Base-by-base conservation (phyloP, 2,888 invertebrate genomes). In the Anoplius nigerrimus region DNA sequence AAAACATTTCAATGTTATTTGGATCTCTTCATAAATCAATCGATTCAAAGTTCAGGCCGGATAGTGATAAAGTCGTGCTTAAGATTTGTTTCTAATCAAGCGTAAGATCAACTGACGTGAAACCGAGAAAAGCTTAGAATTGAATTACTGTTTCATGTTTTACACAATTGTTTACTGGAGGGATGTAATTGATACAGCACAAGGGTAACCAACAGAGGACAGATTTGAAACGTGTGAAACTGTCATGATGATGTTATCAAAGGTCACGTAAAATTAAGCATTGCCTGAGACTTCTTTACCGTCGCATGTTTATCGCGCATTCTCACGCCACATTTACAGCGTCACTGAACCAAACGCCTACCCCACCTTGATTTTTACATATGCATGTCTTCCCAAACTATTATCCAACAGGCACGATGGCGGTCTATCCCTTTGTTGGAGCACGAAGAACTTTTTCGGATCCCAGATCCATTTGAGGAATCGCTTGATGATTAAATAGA, bases 291-390 rank as follows among this genome's bases (percentile, higher is more conserved):
- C 53, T n/a, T 8, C 42, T 62, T n/a, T 43, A 52, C 24, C 21
- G 27, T 59, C 51, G 46, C n/a, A 42, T 21, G 34, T 43, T 20
- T 60, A 51, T 22, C 57, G 45, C 20, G 8, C 16, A 52, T 48
- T 43, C 51, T 27, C 21, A 55, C 2, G 34, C 46, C 53, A 53
- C 18, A 8, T 56, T 24, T 22, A 21, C 8, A 22, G 24, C 13
- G 34, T 34, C 34, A 34, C 34, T 34, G 2, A 52, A 20, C 16
- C 18, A 51, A 24, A n/a, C 24, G 24, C 22, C 20, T 8, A 20
- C 45, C 88, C 89, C 87, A 92, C 93, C 91, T 92, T 92, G 53
- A 93, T 87, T 86, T 93, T 92, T 53, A 93, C 90, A 80, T 92
- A 93, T 56, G 92, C 92, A 86, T 93, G 93, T 78, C 90, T 90